Base-by-base conservation (phyloP, 2,113 vertebrate genomes). In the Alligator mississippiensis region DNA sequence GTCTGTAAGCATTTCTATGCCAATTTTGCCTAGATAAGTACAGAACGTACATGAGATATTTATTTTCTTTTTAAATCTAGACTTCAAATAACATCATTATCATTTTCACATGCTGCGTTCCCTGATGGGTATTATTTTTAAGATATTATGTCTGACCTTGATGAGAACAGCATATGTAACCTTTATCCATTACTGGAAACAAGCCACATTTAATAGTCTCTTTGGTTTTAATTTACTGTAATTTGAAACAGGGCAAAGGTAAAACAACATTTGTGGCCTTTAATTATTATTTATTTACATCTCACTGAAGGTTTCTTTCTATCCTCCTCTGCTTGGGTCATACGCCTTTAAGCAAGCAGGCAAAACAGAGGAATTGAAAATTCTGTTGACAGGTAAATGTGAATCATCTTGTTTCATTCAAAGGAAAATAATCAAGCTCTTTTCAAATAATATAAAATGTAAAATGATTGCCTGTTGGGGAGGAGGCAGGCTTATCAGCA, bases 401-500 rank as follows among this genome's bases (percentile, higher is more conserved):
- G 97, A 98, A 97, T 98, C 97, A 97, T 98, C 97, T 97, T 93
- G 95, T 96, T 97, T 97, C 95, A 90, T 96, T 98, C 95, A 97
- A 98, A 98, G 89, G 83, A 98, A 98, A 98, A 98, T 98, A 98
- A 98, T 98, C 98, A 98, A 96, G 98, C 97, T 98, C 98, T 97
- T 98, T 98, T 98, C 98, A 98, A 98, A 98, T 98, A 98, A 98
- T 97, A 96, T 98, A 97, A 98, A 98, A 98, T 98, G 98, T 93
- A 97, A 97, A 98, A 98, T 98, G 98, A 98, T 98, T 98, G 98
- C 98, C 82, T 97, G 95, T 91, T 82, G 62, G 94, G 94, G 93
- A 93, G 97, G 96, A 97, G 96, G 96, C 96, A 96, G 82, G 85
- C 97, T 98, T 98, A 98, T 98, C 98, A 98, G 95, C 94, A 84